phyloP scores from a whole-genome alignment of 37 sponge, comb jelly and placozoan genomes.

The Crambe crambe region DNA sequence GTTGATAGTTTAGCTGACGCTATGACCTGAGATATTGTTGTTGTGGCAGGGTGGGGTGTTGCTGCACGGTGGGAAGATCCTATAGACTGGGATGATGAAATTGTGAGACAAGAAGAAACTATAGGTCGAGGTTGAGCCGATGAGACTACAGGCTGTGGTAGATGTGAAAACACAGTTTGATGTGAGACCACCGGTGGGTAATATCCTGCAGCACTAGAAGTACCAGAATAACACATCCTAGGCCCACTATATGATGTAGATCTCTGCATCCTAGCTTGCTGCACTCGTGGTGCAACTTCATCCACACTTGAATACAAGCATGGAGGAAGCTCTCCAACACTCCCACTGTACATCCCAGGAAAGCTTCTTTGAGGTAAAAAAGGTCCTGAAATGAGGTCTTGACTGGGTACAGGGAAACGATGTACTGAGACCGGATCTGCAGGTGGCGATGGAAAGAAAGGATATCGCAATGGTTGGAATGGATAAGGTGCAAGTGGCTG shows the following conservation, averaged over 20 bases:
- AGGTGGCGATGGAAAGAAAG: not conserved
- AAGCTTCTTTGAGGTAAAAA: not conserved
- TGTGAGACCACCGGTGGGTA: not conserved
- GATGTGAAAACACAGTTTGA: too few relatives aligned
- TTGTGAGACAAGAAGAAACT: not conserved
- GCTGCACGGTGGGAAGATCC: too few relatives aligned
- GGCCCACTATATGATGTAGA: not conserved
- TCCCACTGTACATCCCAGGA: not conserved
- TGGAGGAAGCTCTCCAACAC: not conserved
- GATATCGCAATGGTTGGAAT: not conserved
- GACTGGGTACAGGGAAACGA: not conserved
- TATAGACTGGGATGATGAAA: not conserved
- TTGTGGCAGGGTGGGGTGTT: too few relatives aligned
- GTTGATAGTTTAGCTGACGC: too few relatives aligned
- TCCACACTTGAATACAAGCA: too few relatives aligned
- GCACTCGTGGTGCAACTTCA: not conserved
- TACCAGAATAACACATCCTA: too few relatives aligned
- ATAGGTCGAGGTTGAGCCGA: not conserved
- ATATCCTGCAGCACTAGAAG: too few relatives aligned
- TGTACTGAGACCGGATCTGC: not conserved
- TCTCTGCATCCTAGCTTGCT: not conserved
- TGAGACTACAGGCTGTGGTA: too few relatives aligned
- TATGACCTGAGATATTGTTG: too few relatives aligned
- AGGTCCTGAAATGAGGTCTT: not conserved
- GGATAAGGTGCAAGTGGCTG: constrained; percentile 31